Conservation (phyloP, 53 echinoderm and acorn worm genomes). For the Mesocentrotus franciscanus region DNA sequence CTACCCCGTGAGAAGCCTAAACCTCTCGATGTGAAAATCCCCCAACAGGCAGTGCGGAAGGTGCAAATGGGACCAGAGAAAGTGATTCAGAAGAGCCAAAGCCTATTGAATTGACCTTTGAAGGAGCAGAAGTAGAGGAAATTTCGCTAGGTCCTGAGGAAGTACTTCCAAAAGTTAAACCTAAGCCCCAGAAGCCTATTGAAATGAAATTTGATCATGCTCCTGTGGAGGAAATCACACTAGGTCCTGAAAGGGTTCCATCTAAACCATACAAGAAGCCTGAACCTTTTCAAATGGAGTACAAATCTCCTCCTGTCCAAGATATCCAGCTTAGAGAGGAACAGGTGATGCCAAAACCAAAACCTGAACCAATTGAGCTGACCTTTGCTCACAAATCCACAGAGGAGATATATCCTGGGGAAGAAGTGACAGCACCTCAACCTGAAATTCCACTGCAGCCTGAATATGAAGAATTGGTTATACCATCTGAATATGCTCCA, state of each 20-base stretch:
- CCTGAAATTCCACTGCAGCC: slow-evolving; percentile 62
- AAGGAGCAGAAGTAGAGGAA: slow-evolving; percentile 57
- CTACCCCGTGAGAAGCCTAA: slow-evolving; percentile 42
- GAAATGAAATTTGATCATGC: slow-evolving; percentile 68
- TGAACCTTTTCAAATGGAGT: slow-evolving; percentile 46
- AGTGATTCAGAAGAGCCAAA: slow-evolving; percentile 33
- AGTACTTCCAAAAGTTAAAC: slow-evolving; percentile 41
- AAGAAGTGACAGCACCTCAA: background rate
- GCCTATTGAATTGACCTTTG: slow-evolving; percentile 75
- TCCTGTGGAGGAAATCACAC: slow-evolving; percentile 42
- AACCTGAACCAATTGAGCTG: slow-evolving; percentile 30
- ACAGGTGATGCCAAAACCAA: slow-evolving; percentile 22
- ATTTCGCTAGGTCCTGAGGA: slow-evolving; percentile 47
- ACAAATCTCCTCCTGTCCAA: background rate
- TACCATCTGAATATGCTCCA: slow-evolving; percentile 67
- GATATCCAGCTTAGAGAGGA: slow-evolving; percentile 16
- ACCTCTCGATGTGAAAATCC: slow-evolving; percentile 43
- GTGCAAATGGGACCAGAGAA: slow-evolving; percentile 39
- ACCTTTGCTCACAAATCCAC: background rate
- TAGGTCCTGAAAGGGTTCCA: slow-evolving; percentile 47
- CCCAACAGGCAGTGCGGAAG: slow-evolving; percentile 22
- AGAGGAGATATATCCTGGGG: slow-evolving; percentile 30
- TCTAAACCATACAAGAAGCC: slow-evolving; percentile 22
- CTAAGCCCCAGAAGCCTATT: slow-evolving; percentile 67
- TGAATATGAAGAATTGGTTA: slow-evolving; percentile 75